phyloP scores from a whole-genome alignment of 2,888 invertebrate species.

The Rugalucina vietnamica region DNA sequence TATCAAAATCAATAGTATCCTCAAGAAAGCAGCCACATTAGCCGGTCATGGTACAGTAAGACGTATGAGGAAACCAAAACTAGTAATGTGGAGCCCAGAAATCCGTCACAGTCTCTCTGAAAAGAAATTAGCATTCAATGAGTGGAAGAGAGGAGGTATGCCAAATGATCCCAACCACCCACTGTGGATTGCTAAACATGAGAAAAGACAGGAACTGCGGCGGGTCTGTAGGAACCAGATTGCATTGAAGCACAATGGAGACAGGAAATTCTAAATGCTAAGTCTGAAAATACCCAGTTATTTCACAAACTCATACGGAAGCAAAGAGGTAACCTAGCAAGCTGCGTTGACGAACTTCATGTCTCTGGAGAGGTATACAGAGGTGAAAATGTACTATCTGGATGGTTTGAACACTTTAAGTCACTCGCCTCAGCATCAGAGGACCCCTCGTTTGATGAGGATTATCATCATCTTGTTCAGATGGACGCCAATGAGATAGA shows the following conservation, averaged over 20 bases:
- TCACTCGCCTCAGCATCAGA: background rate
- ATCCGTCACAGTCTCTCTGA: background rate
- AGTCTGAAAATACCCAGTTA: background rate
- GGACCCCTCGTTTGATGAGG: background rate
- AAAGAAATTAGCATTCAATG: background rate
- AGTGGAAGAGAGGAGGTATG: conserved; percentile 2
- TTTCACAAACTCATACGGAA: background rate
- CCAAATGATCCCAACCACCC: background rate
- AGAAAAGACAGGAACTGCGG: background rate
- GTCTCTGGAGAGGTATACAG: background rate
- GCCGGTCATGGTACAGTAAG: background rate
- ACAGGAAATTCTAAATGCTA: background rate
- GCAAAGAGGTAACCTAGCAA: background rate
- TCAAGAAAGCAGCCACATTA: background rate
- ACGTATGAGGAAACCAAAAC: background rate
- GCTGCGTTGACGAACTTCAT: background rate
- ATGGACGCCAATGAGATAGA: background rate
- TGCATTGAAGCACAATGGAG: background rate
- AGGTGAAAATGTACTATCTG: background rate
- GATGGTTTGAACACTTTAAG: background rate
- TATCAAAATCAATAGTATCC: background rate
- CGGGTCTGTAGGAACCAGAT: background rate
- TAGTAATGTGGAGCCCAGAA: conserved; percentile 12
- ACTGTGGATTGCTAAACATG: background rate
- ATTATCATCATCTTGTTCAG: background rate